Evolutionary conservation across 2,113 vertebrate species (phyloP).

Genomic region (Hypanus sabinus): DNA sequence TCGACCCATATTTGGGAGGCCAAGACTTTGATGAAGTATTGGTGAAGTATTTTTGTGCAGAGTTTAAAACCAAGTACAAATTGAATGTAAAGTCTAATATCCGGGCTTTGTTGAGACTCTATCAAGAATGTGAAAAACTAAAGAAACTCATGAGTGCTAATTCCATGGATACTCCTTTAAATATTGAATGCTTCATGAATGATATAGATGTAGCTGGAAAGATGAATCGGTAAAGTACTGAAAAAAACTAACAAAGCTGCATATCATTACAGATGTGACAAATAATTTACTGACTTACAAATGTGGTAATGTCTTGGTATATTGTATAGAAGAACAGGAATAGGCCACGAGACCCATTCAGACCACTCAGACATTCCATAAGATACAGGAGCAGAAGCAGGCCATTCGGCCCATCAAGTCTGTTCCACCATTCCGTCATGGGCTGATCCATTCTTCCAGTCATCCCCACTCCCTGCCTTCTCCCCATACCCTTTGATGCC

Average conservation of each 20-base stretch:
- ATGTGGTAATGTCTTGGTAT: neutral
- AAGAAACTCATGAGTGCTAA: constrained; percentile 74
- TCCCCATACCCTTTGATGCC: too few species aligned
- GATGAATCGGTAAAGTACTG: constrained; percentile 60
- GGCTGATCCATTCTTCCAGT: too few species aligned
- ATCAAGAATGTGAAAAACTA: constrained; percentile 71
- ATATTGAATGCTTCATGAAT: constrained; percentile 72
- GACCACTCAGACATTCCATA: too few species aligned
- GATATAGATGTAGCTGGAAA: constrained; percentile 65
- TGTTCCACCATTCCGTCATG: too few species aligned
- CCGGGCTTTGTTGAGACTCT: constrained; percentile 62
- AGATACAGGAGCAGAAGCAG: too few species aligned
- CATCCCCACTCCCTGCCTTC: too few species aligned
- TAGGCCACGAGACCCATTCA: too few species aligned
- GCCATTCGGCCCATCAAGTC: too few species aligned
- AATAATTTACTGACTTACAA: neutral
- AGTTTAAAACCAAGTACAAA: constrained; percentile 67
- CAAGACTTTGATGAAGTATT: constrained; percentile 68
- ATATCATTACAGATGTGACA: neutral
- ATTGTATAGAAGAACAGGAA: too few species aligned
- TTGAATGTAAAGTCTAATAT: constrained; percentile 64
- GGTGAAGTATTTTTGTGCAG: constrained; percentile 66
- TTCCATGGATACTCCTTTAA: constrained; percentile 64
- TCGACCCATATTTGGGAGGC: constrained; percentile 70
- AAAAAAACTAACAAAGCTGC: neutral